phyloP scores from a whole-genome alignment of 1,140 invertebrate genomes.

The Drosophila ananassae region DNA sequence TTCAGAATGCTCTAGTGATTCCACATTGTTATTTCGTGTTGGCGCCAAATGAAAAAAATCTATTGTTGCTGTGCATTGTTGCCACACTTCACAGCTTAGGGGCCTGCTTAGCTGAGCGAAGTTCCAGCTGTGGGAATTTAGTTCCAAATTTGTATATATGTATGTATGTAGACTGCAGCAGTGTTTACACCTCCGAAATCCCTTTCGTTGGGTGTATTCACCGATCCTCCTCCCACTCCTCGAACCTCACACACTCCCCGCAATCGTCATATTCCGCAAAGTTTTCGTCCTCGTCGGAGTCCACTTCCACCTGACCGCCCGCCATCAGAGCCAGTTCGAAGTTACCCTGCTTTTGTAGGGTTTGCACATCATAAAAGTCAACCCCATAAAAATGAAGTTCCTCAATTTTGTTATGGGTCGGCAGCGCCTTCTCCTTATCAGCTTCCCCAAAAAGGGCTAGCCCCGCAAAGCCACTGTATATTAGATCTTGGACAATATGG shows the following conservation, averaged over 20 bases:
- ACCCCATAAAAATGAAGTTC: not conserved
- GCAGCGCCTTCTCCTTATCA: too few relatives aligned
- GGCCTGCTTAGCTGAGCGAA: constrained; percentile 5
- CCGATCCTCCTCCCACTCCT: constrained; percentile 3
- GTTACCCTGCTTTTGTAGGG: not conserved
- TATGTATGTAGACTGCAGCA: not conserved
- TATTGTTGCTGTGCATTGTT: constrained; percentile 53
- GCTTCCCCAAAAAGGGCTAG: too few relatives aligned
- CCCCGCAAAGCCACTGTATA: not conserved
- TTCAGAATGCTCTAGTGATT: constrained; percentile 16
- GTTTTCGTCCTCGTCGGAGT: constrained; percentile 1
- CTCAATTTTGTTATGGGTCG: too few relatives aligned
- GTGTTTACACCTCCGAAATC: not conserved
- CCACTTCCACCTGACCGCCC: constrained; percentile 6
- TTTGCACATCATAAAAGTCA: not conserved
- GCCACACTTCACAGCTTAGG: constrained; percentile 50
- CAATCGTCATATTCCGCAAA: not conserved
- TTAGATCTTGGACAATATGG: not conserved
- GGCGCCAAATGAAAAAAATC: constrained; percentile 64
- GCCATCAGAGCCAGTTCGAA: constrained; percentile 12
- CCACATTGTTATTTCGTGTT: constrained; percentile 59
- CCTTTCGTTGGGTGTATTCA: not conserved
- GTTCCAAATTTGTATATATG: not conserved
- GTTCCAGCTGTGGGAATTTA: not conserved
- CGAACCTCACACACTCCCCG: not conserved